Evolutionary conservation across 1,140 invertebrate genomes (phyloP).

Genomic region (Popillia japonica): DNA sequence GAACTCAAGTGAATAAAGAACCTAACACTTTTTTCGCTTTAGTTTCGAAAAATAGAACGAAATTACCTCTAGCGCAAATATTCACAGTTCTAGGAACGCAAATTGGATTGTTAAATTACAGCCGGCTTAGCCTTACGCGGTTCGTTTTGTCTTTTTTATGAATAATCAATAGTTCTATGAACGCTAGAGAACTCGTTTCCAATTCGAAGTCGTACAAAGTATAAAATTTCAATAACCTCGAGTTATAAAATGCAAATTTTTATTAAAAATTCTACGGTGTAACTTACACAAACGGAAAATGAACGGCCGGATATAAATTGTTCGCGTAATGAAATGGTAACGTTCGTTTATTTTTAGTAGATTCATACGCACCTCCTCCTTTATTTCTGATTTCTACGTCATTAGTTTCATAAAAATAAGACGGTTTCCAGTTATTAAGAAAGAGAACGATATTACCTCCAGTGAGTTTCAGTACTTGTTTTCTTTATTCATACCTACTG

Average conservation of each 20-base stretch:
- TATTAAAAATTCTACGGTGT: slow-evolving; percentile 25
- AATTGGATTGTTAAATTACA: slow-evolving; percentile 28
- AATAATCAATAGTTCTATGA: slow-evolving; percentile 32
- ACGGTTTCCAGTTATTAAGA: too few relatives aligned
- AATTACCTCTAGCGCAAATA: slow-evolving; percentile 11
- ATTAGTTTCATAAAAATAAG: too few relatives aligned
- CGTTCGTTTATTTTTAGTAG: background rate
- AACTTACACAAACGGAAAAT: slow-evolving; percentile 25
- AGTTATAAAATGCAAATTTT: slow-evolving; percentile 34
- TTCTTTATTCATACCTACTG: too few relatives aligned
- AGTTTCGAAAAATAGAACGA: slow-evolving; percentile 18
- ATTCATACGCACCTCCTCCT: background rate
- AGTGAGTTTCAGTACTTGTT: too few relatives aligned
- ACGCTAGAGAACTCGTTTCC: slow-evolving; percentile 12
- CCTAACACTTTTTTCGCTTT: background rate
- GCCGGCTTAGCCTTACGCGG: slow-evolving; percentile 19
- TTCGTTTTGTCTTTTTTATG: slow-evolving; percentile 30
- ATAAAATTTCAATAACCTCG: slow-evolving; percentile 30
- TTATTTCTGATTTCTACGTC: too few relatives aligned
- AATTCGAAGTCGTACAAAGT: slow-evolving; percentile 14
- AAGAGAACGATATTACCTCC: too few relatives aligned
- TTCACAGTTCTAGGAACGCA: background rate
- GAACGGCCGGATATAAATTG: slow-evolving; percentile 24
- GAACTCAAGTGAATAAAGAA: background rate
- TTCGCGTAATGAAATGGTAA: slow-evolving; percentile 17